These are phyloP conservation scores for Muscidifurax raptorellus DNA, from an alignment of 1,140 invertebrate genomes.

Conservation along the genomic window DNA sequence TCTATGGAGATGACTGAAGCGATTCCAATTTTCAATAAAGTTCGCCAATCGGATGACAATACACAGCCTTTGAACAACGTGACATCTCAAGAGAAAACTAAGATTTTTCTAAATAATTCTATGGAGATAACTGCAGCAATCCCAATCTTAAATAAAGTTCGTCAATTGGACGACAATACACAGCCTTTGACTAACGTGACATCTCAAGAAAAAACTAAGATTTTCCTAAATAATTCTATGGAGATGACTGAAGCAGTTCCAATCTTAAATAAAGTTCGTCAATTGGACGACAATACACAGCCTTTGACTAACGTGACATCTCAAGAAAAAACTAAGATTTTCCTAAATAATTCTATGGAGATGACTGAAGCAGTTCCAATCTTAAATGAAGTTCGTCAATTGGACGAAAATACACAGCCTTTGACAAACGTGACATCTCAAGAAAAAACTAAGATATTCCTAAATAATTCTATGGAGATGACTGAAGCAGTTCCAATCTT, in stretches of 20 bases:
- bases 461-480: conserved; percentile 17
- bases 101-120: conserved; percentile 35
- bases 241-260: conserved; percentile 36
- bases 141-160: not conserved
- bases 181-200: not conserved
- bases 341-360: conserved; percentile 47
- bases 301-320: not conserved
- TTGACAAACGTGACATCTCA: not conserved
- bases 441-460: conserved; percentile 13
- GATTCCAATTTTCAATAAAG: conserved; percentile 10
- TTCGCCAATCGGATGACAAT: not conserved
- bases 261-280: not conserved
- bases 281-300: conserved; percentile 1
- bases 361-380: conserved; percentile 17
- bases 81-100: conserved; percentile 29
- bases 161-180: not conserved
- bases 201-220: not conserved
- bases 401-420: not conserved
- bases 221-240: conserved; percentile 35
- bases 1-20: conserved; percentile 47
- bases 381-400: not conserved
- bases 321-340: conserved; percentile 27
- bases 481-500: not conserved
- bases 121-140: conserved; percentile 45
- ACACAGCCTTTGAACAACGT: not conserved